Conservation (phyloP, 1,140 invertebrate genomes). For the Drosophila teissieri region DNA sequence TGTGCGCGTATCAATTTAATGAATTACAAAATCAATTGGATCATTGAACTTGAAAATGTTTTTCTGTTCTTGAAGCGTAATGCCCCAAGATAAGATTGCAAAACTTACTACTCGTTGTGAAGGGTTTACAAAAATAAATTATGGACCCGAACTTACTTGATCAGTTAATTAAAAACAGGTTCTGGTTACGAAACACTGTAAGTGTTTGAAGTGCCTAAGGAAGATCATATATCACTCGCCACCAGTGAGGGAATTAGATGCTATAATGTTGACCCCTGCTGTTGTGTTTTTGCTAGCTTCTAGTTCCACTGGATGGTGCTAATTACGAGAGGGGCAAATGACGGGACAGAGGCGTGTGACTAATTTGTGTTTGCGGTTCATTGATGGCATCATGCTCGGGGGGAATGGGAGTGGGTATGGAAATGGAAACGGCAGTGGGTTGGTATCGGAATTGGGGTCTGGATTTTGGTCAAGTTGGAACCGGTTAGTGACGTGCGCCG, state of each 20-base stretch:
- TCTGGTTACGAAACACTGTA: not conserved
- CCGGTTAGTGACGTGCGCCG: constrained; percentile 41
- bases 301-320: constrained; percentile 56
- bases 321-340: constrained; percentile 51
- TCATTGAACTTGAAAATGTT: constrained; percentile 5
- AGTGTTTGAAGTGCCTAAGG: not conserved
- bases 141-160: not conserved
- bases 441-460: constrained; percentile 11
- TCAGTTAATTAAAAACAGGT: constrained; percentile 13
- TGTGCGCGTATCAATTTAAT: not conserved
- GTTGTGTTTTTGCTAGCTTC: constrained; percentile 11
- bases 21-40: constrained; percentile 4
- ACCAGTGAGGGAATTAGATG: no score
- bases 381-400: constrained; percentile 49
- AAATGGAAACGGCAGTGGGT: not conserved
- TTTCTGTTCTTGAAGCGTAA: constrained; percentile 12
- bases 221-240: not conserved
- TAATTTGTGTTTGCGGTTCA: constrained; percentile 51
- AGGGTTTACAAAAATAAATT: constrained; percentile 1
- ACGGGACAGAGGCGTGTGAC: constrained; percentile 58
- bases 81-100: constrained; percentile 9
- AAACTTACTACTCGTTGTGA: not conserved
- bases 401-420: constrained; percentile 1
- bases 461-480: constrained; percentile 33
- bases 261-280: not conserved